A percentile compares a stretch with the other conserved stretches of the same genome.
Evolutionary conservation across 2,113 vertebrate species (phyloP).

Genomic region (Acanthisitta chloris): DNA sequence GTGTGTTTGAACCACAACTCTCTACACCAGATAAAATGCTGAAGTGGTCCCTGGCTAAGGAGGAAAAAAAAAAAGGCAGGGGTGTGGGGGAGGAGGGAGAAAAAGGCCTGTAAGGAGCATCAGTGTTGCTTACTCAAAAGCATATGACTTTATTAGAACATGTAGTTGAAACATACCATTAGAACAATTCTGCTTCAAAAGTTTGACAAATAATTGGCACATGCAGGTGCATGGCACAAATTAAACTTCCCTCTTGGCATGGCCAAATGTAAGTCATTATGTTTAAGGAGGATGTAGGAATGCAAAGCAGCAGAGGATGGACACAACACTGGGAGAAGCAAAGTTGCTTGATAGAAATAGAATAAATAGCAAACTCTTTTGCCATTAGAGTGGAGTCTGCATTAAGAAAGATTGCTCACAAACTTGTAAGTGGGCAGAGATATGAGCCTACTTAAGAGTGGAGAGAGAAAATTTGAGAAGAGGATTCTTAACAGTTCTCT

Average conservation of each 20-base stretch:
- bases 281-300: neutral
- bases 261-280: neutral
- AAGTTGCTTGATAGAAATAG: neutral
- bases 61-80: rapidly evolving
- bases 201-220: neutral
- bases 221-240: neutral
- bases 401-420: neutral
- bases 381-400: neutral
- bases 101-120: neutral
- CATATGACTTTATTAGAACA: neutral
- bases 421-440: neutral
- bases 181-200: neutral
- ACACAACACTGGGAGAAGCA: neutral
- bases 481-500: neutral
- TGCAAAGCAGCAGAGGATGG: neutral
- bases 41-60: neutral
- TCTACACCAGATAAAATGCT: neutral
- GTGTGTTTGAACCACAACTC: neutral
- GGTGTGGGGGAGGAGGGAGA: rapidly evolving
- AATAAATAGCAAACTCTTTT: neutral
- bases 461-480: neutral
- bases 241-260: neutral
- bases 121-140: neutral
- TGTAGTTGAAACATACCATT: rapidly evolving
- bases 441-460: neutral